phyloP scores from a whole-genome alignment of 2,888 invertebrate genomes.

The Acanthoscelides obtectus region DNA sequence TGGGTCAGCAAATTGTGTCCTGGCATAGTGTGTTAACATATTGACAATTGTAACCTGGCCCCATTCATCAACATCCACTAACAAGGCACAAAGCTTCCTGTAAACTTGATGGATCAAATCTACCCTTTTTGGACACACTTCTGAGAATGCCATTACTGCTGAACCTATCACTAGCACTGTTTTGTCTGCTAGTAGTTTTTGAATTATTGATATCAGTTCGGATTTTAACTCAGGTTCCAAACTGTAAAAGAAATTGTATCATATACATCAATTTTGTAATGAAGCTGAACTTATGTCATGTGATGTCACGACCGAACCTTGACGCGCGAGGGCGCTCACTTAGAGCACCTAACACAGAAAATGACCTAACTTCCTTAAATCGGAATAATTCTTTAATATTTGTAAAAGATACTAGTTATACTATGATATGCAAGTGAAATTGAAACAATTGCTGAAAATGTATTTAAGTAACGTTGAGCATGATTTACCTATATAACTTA shows the following conservation, averaged over 20 bases:
- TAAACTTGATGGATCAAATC: conserved; percentile 96
- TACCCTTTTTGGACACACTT: conserved; percentile 92
- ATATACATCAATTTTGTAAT: no score
- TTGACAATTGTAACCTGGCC: conserved; percentile 95
- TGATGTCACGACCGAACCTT: no score
- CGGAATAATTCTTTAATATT: no score
- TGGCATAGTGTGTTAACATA: conserved; percentile 92
- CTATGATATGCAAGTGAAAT: no score
- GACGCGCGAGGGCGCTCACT: no score
- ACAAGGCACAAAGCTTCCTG: conserved; percentile 88
- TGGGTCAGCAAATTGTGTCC: conserved; percentile 87
- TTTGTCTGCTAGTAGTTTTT: conserved; percentile 90
- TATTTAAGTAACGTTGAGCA: not conserved
- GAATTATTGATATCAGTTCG: conserved; percentile 89
- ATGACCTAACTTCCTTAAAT: no score
- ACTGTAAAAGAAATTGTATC: conserved; percentile 48
- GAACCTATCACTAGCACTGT: conserved; percentile 97
- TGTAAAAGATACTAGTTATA: no score
- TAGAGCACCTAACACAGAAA: no score
- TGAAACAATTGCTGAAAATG: not conserved
- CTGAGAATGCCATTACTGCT: conserved; percentile 98
- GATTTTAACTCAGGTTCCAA: conserved; percentile 95
- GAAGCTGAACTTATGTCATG: no score
- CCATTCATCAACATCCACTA: conserved; percentile 99
- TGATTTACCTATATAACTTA: conserved; percentile 82